A percentile compares a stretch with the other conserved stretches of the same genome.
Conservation (phyloP, 1,140 invertebrate species). For the Cotesia vestalis region DNA sequence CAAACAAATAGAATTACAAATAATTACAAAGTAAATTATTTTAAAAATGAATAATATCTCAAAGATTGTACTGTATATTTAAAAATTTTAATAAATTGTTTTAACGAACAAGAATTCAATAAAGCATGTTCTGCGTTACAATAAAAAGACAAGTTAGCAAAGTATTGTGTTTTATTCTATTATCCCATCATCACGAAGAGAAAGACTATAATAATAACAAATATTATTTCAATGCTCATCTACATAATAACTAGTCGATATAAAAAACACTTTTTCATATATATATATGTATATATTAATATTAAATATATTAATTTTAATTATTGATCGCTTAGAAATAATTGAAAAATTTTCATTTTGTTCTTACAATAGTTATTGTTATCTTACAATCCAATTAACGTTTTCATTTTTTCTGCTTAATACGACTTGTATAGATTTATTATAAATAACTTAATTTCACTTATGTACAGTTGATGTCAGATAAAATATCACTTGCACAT, state of each 20-base stretch:
- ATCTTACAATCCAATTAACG: neutral
- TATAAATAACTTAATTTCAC: neutral
- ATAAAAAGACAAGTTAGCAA: no score
- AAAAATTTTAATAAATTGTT: no score
- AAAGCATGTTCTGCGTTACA: no score
- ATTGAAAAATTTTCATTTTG: neutral
- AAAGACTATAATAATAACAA: no score
- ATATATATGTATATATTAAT: conserved; percentile 1
- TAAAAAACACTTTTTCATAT: neutral
- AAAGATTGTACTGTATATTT: no score
- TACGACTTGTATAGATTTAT: neutral
- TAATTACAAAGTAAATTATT: conserved; percentile 16
- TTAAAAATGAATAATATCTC: neutral
- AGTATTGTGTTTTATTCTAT: no score
- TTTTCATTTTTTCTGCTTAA: neutral
- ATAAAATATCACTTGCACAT: neutral
- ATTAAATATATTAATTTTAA: neutral
- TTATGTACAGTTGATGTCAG: conserved; percentile 2
- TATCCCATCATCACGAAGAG: no score
- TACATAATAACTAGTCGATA: no score
- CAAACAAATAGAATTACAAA: conserved; percentile 6
- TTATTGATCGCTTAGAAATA: neutral
- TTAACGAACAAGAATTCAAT: no score
- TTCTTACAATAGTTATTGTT: neutral
- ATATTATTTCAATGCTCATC: no score